Conservation (phyloP, 1,140 invertebrate genomes). For the Ptiloglossa arizonensis region DNA sequence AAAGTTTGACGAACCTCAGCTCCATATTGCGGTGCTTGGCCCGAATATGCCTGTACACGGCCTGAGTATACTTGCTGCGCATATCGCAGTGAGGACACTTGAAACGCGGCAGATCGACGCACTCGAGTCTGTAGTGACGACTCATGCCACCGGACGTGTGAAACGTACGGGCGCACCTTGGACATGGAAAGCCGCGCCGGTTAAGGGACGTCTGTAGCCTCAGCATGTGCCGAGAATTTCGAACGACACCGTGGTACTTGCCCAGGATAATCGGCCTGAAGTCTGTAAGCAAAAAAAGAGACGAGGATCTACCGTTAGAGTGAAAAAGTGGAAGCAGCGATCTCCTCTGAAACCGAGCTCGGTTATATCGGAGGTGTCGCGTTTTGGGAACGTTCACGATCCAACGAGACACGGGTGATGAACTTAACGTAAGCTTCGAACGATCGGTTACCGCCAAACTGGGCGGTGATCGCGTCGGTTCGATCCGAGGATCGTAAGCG, state of each 20-base stretch:
- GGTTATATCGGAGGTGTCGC: slow-evolving; percentile 18
- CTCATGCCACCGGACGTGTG: slow-evolving; percentile 65
- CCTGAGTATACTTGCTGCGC: slow-evolving; percentile 71
- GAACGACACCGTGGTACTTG: slow-evolving; percentile 53
- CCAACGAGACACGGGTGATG: neutral
- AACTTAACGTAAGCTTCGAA: neutral
- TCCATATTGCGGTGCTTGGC: slow-evolving; percentile 66
- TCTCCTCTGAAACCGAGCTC: slow-evolving; percentile 1
- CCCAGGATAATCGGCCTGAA: slow-evolving; percentile 64
- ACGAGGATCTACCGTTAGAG: slow-evolving; percentile 40
- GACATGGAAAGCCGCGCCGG: slow-evolving; percentile 59
- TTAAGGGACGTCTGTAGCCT: slow-evolving; percentile 53
- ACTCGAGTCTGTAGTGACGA: slow-evolving; percentile 68
- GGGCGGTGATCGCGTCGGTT: no score
- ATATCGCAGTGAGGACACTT: slow-evolving; percentile 71
- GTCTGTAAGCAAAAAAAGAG: slow-evolving; percentile 72
- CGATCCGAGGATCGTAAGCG: no score
- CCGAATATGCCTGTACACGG: slow-evolving; percentile 68
- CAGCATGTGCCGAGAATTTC: slow-evolving; percentile 44
- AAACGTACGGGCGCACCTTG: slow-evolving; percentile 62
- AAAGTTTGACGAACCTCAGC: slow-evolving; percentile 63
- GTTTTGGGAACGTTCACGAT: neutral
- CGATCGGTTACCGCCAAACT: no score
- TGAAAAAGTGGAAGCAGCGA: neutral
- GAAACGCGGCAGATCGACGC: slow-evolving; percentile 69